These are phyloP conservation scores for Cryptocheilus praepositus DNA, from an alignment of 2,888 invertebrate genomes.

Conservation along the genomic window DNA sequence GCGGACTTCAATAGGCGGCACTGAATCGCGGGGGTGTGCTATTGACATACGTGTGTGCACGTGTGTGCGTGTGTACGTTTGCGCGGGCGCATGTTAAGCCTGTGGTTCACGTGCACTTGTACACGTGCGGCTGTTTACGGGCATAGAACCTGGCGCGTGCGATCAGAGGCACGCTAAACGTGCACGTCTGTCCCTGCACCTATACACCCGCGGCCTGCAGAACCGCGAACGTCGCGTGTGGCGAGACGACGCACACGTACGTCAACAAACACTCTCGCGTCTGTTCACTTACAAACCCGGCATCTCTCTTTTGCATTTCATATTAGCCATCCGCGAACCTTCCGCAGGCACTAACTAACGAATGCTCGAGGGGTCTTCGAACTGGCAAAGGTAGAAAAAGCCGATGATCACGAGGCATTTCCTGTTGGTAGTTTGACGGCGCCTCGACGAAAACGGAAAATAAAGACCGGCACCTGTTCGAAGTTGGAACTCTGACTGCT, in stretches of 20 bases:
- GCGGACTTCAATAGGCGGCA: constrained; percentile 71
- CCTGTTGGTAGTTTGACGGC: not conserved
- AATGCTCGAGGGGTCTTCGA: constrained; percentile 50
- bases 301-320: constrained; percentile 54
- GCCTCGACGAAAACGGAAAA: not conserved
- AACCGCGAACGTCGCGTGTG: constrained; percentile 2
- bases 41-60: constrained; percentile 51
- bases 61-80: constrained; percentile 10
- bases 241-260: not conserved
- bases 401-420: constrained; percentile 19
- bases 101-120: constrained; percentile 4
- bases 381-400: constrained; percentile 22
- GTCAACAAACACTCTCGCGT: not conserved
- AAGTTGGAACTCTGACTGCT: not conserved
- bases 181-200: constrained; percentile 1
- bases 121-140: not conserved
- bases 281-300: constrained; percentile 22
- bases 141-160: constrained; percentile 27
- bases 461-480: constrained; percentile 2
- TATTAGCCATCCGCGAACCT: constrained; percentile 49
- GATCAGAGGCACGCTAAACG: constrained; percentile 6
- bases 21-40: constrained; percentile 63
- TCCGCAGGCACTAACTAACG: constrained; percentile 50
- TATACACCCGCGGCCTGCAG: not conserved
- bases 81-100: constrained; percentile 6